These are phyloP conservation scores for Galbula dea DNA, from an alignment of 2,113 vertebrate genomes.

Conservation along the genomic window DNA sequence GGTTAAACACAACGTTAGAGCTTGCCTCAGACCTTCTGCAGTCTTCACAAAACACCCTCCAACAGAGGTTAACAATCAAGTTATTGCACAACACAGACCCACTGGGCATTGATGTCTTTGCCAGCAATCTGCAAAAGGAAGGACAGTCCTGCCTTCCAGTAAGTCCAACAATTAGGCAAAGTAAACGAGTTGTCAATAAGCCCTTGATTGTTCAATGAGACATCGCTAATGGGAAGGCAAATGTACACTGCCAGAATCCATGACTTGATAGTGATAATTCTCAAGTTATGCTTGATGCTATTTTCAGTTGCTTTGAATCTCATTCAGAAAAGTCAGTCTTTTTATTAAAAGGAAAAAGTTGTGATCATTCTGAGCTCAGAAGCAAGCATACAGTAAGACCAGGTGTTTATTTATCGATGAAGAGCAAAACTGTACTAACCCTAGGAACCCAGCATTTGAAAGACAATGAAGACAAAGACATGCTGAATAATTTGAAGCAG, in stretches of 20 bases:
- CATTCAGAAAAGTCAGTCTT: background rate
- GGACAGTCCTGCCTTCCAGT: background rate
- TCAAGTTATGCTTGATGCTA: background rate
- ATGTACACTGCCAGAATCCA: background rate
- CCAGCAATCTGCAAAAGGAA: background rate
- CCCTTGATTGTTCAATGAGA: background rate
- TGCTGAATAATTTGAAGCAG: background rate
- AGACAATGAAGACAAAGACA: background rate
- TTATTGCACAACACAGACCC: background rate
- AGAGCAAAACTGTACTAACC: background rate
- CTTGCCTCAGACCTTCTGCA: background rate
- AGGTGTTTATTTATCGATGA: slow-evolving; percentile 34
- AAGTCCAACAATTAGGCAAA: background rate
- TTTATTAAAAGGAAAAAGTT: background rate
- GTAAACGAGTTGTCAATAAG: slow-evolving; percentile 26
- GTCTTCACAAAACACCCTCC: background rate
- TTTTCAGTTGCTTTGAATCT: slow-evolving; percentile 34
- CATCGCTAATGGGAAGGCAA: background rate
- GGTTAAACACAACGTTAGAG: background rate
- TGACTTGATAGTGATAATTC: background rate
- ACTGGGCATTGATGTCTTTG: background rate
- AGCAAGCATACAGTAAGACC: slow-evolving; percentile 10
- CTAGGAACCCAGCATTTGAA: background rate
- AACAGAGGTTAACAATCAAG: background rate
- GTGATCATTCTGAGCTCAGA: background rate